These are phyloP conservation scores for Glaucidium brasilianum DNA, from an alignment of 2,113 vertebrate species.

Conservation along the genomic window DNA sequence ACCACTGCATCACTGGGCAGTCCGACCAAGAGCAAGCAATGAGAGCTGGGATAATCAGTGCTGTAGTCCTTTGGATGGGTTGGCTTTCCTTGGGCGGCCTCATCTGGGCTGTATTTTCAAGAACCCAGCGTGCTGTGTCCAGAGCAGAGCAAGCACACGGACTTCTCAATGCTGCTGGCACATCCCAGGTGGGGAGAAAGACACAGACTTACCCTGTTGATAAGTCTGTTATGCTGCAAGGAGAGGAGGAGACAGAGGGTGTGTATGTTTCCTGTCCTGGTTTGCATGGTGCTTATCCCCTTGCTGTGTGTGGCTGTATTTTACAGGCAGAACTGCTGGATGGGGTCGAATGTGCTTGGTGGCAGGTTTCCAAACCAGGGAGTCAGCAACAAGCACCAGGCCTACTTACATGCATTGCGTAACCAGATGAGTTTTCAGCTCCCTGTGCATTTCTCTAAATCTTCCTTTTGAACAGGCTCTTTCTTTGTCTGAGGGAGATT, in stretches of 20 bases:
- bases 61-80: background rate
- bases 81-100: background rate
- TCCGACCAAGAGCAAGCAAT: background rate
- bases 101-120: background rate
- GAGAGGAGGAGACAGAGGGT: background rate
- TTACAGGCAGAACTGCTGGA: background rate
- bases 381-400: background rate
- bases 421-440: conserved; percentile 29
- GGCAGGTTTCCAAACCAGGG: conserved; percentile 21
- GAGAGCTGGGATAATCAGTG: background rate
- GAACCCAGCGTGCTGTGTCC: background rate
- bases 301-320: background rate
- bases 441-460: background rate
- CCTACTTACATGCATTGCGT: background rate
- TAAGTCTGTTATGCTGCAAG: background rate
- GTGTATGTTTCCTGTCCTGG: background rate
- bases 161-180: background rate
- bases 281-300: background rate
- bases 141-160: background rate
- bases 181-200: background rate
- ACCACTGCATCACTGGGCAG: background rate
- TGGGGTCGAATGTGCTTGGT: background rate
- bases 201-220: background rate
- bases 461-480: background rate
- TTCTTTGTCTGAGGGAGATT: background rate